Percentiles rank a stretch among this genome's conserved stretches.
Conservation (phyloP, 1,140 invertebrate species). For the Metaphire vulgaris region DNA sequence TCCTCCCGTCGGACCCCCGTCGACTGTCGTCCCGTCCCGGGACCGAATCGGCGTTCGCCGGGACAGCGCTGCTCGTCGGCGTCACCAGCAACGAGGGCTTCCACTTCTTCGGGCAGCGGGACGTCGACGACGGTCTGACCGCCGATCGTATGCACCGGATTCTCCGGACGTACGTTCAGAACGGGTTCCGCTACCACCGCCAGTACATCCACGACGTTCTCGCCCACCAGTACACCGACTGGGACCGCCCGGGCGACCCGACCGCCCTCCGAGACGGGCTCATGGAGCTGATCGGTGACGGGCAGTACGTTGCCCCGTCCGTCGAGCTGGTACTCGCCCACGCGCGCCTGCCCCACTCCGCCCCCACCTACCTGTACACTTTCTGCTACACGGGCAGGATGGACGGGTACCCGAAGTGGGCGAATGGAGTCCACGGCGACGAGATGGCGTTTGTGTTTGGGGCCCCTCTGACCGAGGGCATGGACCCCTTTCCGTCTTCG, state of each 20-base stretch:
- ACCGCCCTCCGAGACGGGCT: conserved; percentile 84
- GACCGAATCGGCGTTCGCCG: conserved; percentile 56
- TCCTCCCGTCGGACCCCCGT: conserved; percentile 33
- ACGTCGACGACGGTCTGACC: conserved; percentile 83
- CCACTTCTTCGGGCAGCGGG: conserved; percentile 77
- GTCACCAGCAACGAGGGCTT: conserved; percentile 85
- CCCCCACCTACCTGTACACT: conserved; percentile 42
- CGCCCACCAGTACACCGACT: conserved; percentile 94
- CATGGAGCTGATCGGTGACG: conserved; percentile 85
- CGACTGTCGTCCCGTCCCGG: conserved; percentile 38
- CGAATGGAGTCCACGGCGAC: conserved; percentile 85
- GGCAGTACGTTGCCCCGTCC: conserved; percentile 75
- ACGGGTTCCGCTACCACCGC: conserved; percentile 78
- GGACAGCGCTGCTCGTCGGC: conserved; percentile 76
- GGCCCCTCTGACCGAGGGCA: conserved; percentile 68
- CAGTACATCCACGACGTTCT: conserved; percentile 95
- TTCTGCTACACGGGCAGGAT: not conserved
- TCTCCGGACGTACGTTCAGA: conserved; percentile 79
- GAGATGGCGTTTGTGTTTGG: conserved; percentile 88
- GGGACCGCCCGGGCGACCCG: conserved; percentile 75
- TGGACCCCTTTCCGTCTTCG: conserved; percentile 17
- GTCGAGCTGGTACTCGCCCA: conserved; percentile 63
- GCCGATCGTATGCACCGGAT: conserved; percentile 84
- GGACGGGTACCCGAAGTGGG: conserved; percentile 34
- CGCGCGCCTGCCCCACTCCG: conserved; percentile 54